Base-by-base conservation (phyloP, 2,888 invertebrate species). In the Micoletzkya japonica region DNA sequence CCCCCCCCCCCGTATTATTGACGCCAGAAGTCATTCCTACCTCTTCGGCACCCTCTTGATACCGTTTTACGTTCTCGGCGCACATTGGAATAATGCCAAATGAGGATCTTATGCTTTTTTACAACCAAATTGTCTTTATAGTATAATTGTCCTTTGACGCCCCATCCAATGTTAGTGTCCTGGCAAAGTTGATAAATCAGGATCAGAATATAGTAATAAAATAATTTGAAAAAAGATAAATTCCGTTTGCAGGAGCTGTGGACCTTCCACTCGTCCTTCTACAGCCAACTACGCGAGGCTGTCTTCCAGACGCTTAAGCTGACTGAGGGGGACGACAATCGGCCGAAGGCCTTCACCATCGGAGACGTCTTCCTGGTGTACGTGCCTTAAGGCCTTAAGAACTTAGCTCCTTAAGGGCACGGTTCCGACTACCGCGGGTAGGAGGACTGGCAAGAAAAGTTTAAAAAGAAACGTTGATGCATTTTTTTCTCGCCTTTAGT, bases 311-410 rank as follows among this genome's bases (percentile, higher is more conserved):
- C 77, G 1, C 66, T 81, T 39, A 72, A 72, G 10, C 54, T 81
- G 28, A 71, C 70, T 6, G 58, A 49, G 26, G 72, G 77, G 7
- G 74, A 60, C 14, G 61, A 50, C 4, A 68, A 64, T 0, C 14
- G 63, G 44, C 32, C 69, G 7, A 39, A 34, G 24, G 4, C 34
- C 4, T 60, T 30, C 26, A 37, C 64, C 81, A 87, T 94, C 67
- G 92, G 92, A 61, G 91, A 91, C 86, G 92, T 93, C 75, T 96
- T 97, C 88, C 90, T 95, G 63, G 91, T 74, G 76, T 78, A 39
- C 72, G 74, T 60, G 3, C 30, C 14, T 59, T n/a, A n/a, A n/a
- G n/a, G n/a, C n/a, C n/a, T n/a, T n/a, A n/a, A n/a, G n/a, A n/a
- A n/a, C n/a, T 56, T 20, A 56, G 14, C 28, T n/a, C 7, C 10